These are phyloP conservation scores for Hyposoter dolosus DNA, from an alignment of 2,888 invertebrate genomes.

Conservation along the genomic window DNA sequence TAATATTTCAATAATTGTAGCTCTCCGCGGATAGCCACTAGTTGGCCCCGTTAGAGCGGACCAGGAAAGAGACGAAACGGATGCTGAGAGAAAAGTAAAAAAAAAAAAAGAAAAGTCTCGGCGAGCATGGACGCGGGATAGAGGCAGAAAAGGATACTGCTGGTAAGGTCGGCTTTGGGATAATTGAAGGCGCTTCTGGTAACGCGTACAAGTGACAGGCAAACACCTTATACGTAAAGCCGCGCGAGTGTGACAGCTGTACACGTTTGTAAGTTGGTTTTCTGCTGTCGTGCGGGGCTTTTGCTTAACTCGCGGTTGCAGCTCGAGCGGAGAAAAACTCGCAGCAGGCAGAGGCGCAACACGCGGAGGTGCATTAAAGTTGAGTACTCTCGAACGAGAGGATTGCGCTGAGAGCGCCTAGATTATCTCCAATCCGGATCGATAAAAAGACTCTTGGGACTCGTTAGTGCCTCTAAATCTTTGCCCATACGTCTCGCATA, in stretches of 20 bases:
- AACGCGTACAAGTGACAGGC: conserved; percentile 81
- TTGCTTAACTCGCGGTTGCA: background rate
- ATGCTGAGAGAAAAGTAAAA: background rate
- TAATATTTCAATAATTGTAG: too few species aligned
- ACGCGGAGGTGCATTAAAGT: conserved; percentile 44
- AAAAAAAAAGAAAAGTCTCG: background rate
- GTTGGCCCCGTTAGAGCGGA: too few species aligned
- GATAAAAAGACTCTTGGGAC: conserved; percentile 56
- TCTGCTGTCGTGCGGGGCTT: conserved; percentile 54
- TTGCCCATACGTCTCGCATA: background rate
- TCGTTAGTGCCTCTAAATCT: conserved; percentile 54
- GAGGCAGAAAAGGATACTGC: too few species aligned
- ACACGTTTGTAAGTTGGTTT: conserved; percentile 60
- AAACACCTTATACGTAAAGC: conserved; percentile 80
- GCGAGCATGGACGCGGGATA: conserved; percentile 5
- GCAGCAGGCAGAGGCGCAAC: background rate
- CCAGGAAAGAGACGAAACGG: background rate
- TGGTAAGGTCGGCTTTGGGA: conserved; percentile 70
- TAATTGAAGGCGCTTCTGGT: conserved; percentile 82
- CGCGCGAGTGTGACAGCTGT: conserved; percentile 74
- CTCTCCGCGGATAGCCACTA: too few species aligned
- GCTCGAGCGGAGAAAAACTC: background rate
- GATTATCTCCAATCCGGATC: conserved; percentile 66
- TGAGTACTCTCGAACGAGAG: conserved; percentile 35
- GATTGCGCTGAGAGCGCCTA: conserved; percentile 27